phyloP scores from a whole-genome alignment of 2,113 vertebrate genomes.

The Aphyosemion australe region DNA sequence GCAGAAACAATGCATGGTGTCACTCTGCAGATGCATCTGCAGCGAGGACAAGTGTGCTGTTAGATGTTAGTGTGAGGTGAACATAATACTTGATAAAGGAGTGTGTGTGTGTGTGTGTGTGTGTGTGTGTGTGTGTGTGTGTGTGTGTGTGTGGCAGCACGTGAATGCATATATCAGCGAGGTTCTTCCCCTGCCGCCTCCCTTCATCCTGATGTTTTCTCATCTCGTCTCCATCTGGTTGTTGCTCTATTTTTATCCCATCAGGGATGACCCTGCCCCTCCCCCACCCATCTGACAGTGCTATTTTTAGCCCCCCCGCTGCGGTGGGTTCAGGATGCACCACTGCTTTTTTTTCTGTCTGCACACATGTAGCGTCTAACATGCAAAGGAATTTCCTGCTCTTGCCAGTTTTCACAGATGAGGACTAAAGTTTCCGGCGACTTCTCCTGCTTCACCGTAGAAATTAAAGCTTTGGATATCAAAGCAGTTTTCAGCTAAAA shows the following conservation, averaged over 20 bases:
- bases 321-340: conserved; percentile 15
- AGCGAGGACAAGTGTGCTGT: not conserved
- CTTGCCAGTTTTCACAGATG: too few species aligned
- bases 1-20: not conserved
- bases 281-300: conserved; percentile 26
- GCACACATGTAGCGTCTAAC: conserved; percentile 3
- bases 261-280: conserved; percentile 45
- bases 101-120: not conserved
- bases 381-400: too few species aligned
- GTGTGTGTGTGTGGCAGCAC: conserved; percentile 4
- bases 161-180: conserved; percentile 35
- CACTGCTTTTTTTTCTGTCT: not conserved
- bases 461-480: too few species aligned
- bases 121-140: too few species aligned
- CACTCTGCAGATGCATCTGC: not conserved
- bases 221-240: conserved; percentile 59
- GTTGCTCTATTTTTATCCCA: conserved; percentile 65
- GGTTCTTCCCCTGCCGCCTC: conserved; percentile 17
- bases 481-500: too few species aligned
- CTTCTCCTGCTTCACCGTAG: not conserved
- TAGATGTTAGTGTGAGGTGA: too few species aligned
- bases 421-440: too few species aligned
- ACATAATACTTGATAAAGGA: not conserved
- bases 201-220: conserved; percentile 44
- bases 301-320: conserved; percentile 62